Conservation (phyloP, 2,888 invertebrate genomes). For the Tachina grossa region DNA sequence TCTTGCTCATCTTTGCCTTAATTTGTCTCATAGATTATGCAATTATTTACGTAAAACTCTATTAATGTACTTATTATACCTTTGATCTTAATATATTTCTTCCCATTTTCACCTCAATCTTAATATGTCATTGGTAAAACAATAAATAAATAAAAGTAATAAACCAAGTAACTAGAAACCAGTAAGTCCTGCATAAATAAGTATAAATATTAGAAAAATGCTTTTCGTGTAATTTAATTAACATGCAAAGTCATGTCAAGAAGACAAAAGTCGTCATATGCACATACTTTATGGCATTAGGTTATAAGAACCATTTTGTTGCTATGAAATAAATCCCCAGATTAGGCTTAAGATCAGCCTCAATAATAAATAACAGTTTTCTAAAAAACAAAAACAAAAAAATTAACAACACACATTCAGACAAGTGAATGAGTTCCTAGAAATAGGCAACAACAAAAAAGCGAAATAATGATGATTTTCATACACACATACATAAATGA, state of each 20-base stretch:
- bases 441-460: conserved; percentile 44
- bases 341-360: conserved; percentile 66
- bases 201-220: conserved; percentile 1
- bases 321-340: conserved; percentile 65
- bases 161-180: conserved; percentile 13
- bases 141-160: not conserved
- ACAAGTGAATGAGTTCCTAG: not conserved
- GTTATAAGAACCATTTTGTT: conserved; percentile 60
- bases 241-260: not conserved
- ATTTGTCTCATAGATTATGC: too few species aligned
- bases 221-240: not conserved
- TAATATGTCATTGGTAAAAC: conserved; percentile 29
- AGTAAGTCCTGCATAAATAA: not conserved
- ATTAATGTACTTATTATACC: conserved; percentile 17
- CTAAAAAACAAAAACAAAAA: conserved; percentile 29
- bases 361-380: conserved; percentile 70
- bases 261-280: not conserved
- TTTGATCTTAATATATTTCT: conserved; percentile 52
- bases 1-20: too few species aligned
- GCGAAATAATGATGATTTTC: not conserved
- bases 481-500: not conserved
- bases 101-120: conserved; percentile 39
- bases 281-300: not conserved
- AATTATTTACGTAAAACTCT: too few species aligned
- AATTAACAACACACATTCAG: not conserved